A percentile compares a stretch with the other conserved stretches of the same genome.
Conservation (phyloP, 2,113 vertebrate species). For the Falco punctatus region DNA sequence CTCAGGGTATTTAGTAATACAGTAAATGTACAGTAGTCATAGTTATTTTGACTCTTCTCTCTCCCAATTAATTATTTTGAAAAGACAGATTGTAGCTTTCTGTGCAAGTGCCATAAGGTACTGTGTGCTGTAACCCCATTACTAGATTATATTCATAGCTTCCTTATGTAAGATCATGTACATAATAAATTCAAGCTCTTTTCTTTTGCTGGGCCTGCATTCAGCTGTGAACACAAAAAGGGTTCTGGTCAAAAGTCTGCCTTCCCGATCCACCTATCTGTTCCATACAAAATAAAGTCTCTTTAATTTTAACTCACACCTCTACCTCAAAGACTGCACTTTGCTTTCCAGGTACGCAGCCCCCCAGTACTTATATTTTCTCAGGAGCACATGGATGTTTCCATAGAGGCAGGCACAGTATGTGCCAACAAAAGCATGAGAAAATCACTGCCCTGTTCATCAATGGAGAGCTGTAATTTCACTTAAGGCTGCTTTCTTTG, state of each 20-base stretch:
- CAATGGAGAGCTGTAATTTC: neutral
- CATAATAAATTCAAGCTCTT: neutral
- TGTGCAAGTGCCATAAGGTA: neutral
- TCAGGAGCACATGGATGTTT: neutral
- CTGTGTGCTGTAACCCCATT: neutral
- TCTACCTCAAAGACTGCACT: neutral
- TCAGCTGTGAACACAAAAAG: neutral
- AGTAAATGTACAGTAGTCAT: neutral
- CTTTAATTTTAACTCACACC: neutral
- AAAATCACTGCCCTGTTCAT: neutral
- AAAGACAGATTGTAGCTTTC: neutral
- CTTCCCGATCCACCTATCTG: neutral
- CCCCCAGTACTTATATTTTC: neutral
- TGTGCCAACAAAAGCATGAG: rapidly evolving
- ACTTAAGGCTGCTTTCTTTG: neutral
- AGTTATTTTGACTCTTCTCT: neutral
- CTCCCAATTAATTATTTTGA: neutral
- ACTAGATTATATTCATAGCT: neutral
- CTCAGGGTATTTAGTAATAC: neutral
- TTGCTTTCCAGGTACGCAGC: neutral
- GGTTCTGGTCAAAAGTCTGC: neutral
- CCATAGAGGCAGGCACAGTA: neutral
- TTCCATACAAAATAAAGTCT: neutral
- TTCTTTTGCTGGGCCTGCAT: neutral
- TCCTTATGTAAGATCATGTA: neutral